Percentiles rank a stretch among this genome's conserved stretches.
Conservation (phyloP, 2,113 vertebrate genomes). For the Zootoca vivipara region DNA sequence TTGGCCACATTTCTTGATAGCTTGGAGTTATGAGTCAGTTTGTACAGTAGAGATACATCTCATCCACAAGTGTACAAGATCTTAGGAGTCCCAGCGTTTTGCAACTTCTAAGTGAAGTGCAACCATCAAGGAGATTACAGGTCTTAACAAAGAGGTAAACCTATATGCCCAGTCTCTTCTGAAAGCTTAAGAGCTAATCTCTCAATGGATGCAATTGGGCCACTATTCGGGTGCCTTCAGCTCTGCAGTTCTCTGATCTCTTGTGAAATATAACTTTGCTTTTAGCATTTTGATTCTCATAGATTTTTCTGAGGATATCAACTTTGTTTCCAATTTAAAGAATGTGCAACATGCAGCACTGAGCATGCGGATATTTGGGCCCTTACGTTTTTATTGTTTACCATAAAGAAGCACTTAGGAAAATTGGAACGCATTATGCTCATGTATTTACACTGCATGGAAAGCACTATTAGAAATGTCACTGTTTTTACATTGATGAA, state of each 20-base stretch:
- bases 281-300: not conserved
- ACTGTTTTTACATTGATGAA: slow-evolving; percentile 38
- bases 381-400: slow-evolving; percentile 33
- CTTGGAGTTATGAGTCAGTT: not conserved
- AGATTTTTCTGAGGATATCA: not conserved
- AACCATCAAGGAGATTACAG: not conserved
- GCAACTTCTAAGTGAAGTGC: not conserved
- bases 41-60: not conserved
- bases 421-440: slow-evolving; percentile 55
- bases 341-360: slow-evolving; percentile 25
- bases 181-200: not conserved
- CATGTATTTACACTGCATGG: slow-evolving; percentile 45
- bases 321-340: not conserved
- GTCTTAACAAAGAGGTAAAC: not conserved
- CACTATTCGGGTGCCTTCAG: not conserved
- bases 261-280: not conserved
- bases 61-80: not conserved
- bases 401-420: slow-evolving; percentile 51
- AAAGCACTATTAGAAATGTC: slow-evolving; percentile 47
- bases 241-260: not conserved
- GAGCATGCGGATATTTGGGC: not conserved
- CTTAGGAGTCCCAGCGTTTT: not conserved
- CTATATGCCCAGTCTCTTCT: not conserved
- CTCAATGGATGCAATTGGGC: not conserved
- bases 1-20: not conserved